Evolutionary conservation across 2,888 invertebrate species (phyloP), one percentile per base, ranked within the genome.

Genomic region (Tetragnatha montana): DNA sequence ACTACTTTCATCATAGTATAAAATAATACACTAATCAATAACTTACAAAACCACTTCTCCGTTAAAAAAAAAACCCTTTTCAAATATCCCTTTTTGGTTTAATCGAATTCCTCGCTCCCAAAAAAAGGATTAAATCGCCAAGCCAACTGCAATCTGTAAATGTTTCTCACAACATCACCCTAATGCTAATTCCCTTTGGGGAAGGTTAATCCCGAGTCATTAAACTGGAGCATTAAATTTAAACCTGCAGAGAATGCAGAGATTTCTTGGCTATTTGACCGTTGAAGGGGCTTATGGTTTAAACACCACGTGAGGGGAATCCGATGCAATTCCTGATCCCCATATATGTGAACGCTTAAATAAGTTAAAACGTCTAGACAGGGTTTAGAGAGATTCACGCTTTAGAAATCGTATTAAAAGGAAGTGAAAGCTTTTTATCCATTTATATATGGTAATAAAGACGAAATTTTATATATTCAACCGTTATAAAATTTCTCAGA

Each of bases 201-300:
- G 60, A 60, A 60, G 17, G 76, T 50, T 76, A 76, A 76, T 50
- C 21, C 7, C 19, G 76, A 19, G 19, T 50, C 49, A 76, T 76
- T 76, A 76, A 50, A 50, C n/a, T 17, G 49, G 17, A 35, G 19
- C 19, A 76, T 76, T 49, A 76, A 50, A 50, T 50, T 76, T 76
- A 76, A 76, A 50, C 50, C 76, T 47, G n/a, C 10, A 76, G 49
- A 49, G 49, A 50, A 76, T 50, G n/a, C 76, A 12, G n/a, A 47
- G 76, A 50, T 76, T 76, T 49, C 47, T 22, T 50, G 76, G 50
- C 76, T 76, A 76, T 50, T 71, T 71, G 60, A 60, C 60, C 60
- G 60, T 60, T 60, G 60, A 60, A 60, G 60, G 17, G 60, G 60
- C 60, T 60, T 60, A 17, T 17, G 60, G 60, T 60, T 60, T 8